Evolutionary conservation across 1,140 invertebrate species (phyloP), one percentile per base, ranked within the genome.

Genomic region (Steinernema feltiae): DNA sequence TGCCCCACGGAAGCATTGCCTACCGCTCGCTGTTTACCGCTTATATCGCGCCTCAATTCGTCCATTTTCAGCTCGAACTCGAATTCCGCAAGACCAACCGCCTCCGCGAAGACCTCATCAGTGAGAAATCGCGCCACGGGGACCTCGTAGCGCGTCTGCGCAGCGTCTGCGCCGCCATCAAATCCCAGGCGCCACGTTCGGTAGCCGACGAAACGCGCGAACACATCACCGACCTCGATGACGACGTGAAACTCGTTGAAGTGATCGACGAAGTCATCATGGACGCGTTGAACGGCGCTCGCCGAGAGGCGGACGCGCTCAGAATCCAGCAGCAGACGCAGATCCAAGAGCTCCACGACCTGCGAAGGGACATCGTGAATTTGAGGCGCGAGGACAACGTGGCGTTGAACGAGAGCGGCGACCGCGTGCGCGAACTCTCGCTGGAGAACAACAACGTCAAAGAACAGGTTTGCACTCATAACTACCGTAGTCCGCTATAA

Each of bases 181-280:
- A 27, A 3, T 63, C 53, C 15, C 53, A 63, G 24, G 53, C 12
- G 15, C 53, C 53, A 15, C 53, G 53, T 7, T 63, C 53, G 24
- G 53, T 63, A 3, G 53, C 53, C 53, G 53, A 63, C 2, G 53
- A 63, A 63, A 63, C 53, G 2, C 15, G 24, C 15, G 53, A 27
- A 17, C 12, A 63, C 3, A 12, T 73, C 69, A 29, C 46, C 15
- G 29, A 73, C n/a, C n/a, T 53, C 17, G 31, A 30, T 12, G 35
- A 27, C 30, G 21, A 76, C 74, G 21, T 76, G 31, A 30, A 78
- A 35, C 35, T 79, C 46, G 74, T 79, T 31, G 76, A 78, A 48
- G 74, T 31, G 30, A 79, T 79, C 53, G 78, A 79, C 72, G 75
- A 78, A 27, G 69, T 79, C 24, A 79, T 79, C 30, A 78, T 79